These are phyloP conservation scores for Eupithecia inturbata DNA, from an alignment of 2,888 invertebrate species.

Conservation along the genomic window DNA sequence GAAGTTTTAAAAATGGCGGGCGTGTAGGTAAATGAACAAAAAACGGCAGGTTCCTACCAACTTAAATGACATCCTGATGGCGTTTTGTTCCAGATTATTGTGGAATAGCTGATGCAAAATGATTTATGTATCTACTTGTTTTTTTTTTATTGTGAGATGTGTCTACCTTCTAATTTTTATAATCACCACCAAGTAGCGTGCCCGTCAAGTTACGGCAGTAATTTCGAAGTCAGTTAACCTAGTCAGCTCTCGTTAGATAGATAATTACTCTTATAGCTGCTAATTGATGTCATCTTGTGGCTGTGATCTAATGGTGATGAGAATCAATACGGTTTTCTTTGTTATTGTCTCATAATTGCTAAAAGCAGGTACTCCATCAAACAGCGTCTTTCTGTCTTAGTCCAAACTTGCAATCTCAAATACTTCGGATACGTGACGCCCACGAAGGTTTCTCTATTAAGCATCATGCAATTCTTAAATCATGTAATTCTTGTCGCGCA, in stretches of 20 bases:
- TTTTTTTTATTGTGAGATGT: not conserved
- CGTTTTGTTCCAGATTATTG: not conserved
- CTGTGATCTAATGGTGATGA: conserved; percentile 17
- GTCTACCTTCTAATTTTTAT: not conserved
- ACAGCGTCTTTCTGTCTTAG: not conserved
- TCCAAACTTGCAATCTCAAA: not conserved
- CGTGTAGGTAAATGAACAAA: too few relatives aligned
- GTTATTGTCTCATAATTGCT: conserved; percentile 19
- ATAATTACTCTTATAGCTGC: conserved; percentile 23
- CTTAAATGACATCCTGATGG: not conserved
- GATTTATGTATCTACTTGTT: not conserved
- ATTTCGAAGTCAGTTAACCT: not conserved
- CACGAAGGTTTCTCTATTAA: too few relatives aligned
- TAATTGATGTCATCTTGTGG: conserved; percentile 28
- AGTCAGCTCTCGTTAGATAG: not conserved
- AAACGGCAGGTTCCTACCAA: not conserved
- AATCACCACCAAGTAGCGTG: not conserved
- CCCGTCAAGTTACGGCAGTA: not conserved
- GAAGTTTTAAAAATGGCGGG: not conserved
- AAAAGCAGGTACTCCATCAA: not conserved
- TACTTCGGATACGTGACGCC: not conserved
- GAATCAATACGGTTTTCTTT: conserved; percentile 27
- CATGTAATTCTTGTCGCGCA: too few relatives aligned
- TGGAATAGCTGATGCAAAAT: not conserved
- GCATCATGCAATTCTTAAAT: too few relatives aligned